Evolutionary conservation across 1,140 invertebrate genomes (phyloP).

Genomic region (Drosophila kepulauana): DNA sequence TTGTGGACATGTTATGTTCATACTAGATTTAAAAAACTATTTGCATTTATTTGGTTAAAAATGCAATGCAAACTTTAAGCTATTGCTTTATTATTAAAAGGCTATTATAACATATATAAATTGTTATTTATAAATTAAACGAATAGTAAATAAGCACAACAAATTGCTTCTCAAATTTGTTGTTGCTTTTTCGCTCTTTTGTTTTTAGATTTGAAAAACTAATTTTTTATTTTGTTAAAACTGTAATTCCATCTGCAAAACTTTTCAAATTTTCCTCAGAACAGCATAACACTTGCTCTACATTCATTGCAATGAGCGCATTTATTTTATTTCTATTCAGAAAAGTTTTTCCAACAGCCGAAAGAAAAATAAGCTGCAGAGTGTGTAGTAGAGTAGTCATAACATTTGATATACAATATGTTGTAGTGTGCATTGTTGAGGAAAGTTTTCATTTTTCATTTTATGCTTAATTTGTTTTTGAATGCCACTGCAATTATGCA

Average conservation of each 20-base stretch:
- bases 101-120: no score
- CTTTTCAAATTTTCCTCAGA: background rate
- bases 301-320: background rate
- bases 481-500: constrained; percentile 16
- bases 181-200: background rate
- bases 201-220: background rate
- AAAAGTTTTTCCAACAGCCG: constrained; percentile 10
- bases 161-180: no score
- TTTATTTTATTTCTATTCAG: constrained; percentile 11
- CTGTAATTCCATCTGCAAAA: background rate
- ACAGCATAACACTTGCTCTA: background rate
- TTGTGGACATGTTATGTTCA: no score
- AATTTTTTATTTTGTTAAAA: background rate
- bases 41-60: no score
- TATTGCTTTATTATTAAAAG: no score
- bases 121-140: no score
- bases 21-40: no score
- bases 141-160: no score
- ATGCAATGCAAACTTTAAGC: no score
- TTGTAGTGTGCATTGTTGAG: constrained; percentile 1
- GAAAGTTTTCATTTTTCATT: constrained; percentile 10
- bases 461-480: constrained; percentile 15
- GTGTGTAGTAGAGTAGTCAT: background rate
- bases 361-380: constrained; percentile 4
- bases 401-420: background rate